Evolutionary conservation across 1,140 invertebrate genomes (phyloP).

Genomic region (Medauroidea extradentata): DNA sequence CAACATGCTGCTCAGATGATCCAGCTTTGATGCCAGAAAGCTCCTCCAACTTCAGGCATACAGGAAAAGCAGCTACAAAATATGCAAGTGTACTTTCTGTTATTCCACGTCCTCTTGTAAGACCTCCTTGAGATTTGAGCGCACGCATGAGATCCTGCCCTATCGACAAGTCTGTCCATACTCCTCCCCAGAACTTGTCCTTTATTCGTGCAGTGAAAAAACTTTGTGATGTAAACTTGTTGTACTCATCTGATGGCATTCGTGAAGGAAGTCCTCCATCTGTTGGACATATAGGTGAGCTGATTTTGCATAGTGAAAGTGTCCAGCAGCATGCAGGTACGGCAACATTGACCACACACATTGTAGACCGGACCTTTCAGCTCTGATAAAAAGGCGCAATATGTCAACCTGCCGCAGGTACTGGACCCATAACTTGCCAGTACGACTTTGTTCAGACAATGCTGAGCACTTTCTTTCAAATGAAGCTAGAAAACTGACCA

Average conservation of each 20-base stretch:
- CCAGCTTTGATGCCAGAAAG: slow-evolving; percentile 30
- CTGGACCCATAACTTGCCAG: slow-evolving; percentile 31
- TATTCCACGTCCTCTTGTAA: slow-evolving; percentile 35
- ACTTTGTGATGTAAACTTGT: slow-evolving; percentile 36
- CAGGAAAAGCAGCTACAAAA: slow-evolving; percentile 35
- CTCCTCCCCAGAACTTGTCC: slow-evolving; percentile 42
- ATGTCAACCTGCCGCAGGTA: slow-evolving; percentile 39
- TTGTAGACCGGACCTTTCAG: slow-evolving; percentile 39
- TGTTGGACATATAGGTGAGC: slow-evolving; percentile 43
- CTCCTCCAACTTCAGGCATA: slow-evolving; percentile 34
- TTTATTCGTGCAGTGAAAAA: slow-evolving; percentile 39
- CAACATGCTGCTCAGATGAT: slow-evolving; percentile 42
- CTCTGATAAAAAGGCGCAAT: slow-evolving; percentile 35
- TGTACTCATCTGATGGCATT: slow-evolving; percentile 34
- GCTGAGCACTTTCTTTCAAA: neutral
- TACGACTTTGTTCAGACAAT: neutral
- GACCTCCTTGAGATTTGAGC: slow-evolving; percentile 41
- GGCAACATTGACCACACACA: slow-evolving; percentile 41
- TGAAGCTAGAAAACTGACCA: neutral
- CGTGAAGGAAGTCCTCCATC: slow-evolving; percentile 33
- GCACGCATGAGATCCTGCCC: slow-evolving; percentile 39
- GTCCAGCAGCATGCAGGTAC: slow-evolving; percentile 42
- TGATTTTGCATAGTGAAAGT: slow-evolving; percentile 46
- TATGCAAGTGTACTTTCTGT: slow-evolving; percentile 37
- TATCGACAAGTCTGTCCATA: slow-evolving; percentile 42